Percentiles rank a stretch among this genome's conserved stretches.
Evolutionary conservation across 1,140 invertebrate species (phyloP).

Genomic region (Helicoverpa zea): DNA sequence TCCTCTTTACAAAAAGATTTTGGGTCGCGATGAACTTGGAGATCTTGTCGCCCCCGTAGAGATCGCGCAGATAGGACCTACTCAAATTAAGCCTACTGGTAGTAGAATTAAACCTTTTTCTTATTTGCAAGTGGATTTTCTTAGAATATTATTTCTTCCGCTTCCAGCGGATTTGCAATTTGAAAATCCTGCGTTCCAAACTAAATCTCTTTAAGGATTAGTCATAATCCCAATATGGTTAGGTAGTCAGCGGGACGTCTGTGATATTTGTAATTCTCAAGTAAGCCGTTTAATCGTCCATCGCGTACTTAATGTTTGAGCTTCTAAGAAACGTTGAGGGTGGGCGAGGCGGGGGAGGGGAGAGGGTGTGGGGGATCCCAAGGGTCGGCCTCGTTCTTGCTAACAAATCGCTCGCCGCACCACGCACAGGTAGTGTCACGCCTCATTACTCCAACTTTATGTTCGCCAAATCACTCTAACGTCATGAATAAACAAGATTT

Average conservation of each 20-base stretch:
- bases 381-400: constrained; percentile 64
- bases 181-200: constrained; percentile 50
- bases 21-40: constrained; percentile 18
- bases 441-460: constrained; percentile 75
- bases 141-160: constrained; percentile 45
- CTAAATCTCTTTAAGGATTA: constrained; percentile 62
- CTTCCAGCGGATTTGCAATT: constrained; percentile 28
- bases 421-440: constrained; percentile 73
- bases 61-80: constrained; percentile 37
- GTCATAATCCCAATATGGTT: constrained; percentile 61
- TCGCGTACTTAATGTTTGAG: constrained; percentile 68
- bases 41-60: constrained; percentile 37
- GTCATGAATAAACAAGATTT: constrained; percentile 67
- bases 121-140: constrained; percentile 37
- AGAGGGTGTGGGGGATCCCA: constrained; percentile 38
- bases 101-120: constrained; percentile 47
- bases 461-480: constrained; percentile 70
- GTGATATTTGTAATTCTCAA: constrained; percentile 66
- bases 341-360: constrained; percentile 28
- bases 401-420: constrained; percentile 70
- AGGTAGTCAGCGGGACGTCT: constrained; percentile 54
- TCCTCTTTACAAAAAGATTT: constrained; percentile 36
- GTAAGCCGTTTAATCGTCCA: constrained; percentile 72
- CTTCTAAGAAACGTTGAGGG: constrained; percentile 55
- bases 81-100: constrained; percentile 40